Evolutionary conservation across 2,797 vertebrate genomes (phyloP).

Genomic region (Myotis planiceps): DNA sequence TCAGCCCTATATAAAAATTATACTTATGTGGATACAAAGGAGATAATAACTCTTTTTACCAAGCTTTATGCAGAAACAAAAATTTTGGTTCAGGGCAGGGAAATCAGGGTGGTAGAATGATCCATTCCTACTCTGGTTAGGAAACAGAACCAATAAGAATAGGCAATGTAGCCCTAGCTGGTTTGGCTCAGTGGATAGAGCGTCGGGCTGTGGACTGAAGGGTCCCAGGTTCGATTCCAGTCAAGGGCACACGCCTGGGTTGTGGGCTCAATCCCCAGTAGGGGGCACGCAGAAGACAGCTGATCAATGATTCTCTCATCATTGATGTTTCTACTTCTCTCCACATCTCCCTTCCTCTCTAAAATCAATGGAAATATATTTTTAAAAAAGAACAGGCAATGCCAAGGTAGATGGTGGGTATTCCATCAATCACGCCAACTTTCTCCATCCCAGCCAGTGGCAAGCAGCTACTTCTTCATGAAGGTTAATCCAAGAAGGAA

Average conservation of each 20-base stretch:
- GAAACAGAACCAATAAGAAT: neutral
- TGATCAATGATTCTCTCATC: too few relatives aligned
- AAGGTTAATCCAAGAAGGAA: neutral
- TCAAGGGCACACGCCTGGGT: too few relatives aligned
- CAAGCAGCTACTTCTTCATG: neutral
- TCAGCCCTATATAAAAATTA: neutral
- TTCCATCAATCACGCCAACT: too few relatives aligned
- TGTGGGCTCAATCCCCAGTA: too few relatives aligned
- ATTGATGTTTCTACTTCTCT: too few relatives aligned
- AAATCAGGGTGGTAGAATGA: neutral
- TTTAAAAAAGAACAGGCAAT: neutral
- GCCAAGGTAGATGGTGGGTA: neutral
- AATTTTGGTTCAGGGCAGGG: neutral
- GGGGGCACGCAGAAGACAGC: too few relatives aligned
- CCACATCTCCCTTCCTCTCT: too few relatives aligned
- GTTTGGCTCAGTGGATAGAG: too few relatives aligned
- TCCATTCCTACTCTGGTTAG: neutral
- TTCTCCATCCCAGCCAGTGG: neutral
- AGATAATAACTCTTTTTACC: neutral
- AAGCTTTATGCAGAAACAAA: neutral
- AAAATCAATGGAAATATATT: too few relatives aligned
- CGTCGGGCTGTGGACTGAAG: too few relatives aligned
- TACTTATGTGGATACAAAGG: neutral
- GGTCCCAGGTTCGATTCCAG: too few relatives aligned
- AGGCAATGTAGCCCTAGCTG: neutral